Conservation (phyloP, 1,140 invertebrate species). For the Lasaia peninsularis region DNA sequence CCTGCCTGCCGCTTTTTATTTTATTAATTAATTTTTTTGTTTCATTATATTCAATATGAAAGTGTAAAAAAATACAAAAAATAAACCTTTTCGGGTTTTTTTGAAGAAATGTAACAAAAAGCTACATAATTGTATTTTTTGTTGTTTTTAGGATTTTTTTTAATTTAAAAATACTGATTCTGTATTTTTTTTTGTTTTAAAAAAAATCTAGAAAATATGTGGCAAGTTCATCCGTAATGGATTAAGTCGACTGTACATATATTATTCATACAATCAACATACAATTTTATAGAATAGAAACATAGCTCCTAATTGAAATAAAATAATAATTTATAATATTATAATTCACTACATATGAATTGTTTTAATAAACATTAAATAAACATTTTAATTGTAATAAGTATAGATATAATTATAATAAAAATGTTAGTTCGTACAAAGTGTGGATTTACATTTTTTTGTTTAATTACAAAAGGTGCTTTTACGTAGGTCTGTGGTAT, state of each 20-base stretch:
- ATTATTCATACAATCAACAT: background rate
- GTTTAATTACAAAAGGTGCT: background rate
- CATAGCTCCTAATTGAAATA: background rate
- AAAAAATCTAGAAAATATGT: background rate
- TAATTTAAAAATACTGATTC: too few species aligned
- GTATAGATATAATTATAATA: conserved; percentile 2
- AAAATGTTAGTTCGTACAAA: conserved; percentile 30
- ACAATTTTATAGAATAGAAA: background rate
- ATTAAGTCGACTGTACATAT: background rate
- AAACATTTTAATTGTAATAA: too few species aligned
- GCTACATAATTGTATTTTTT: too few species aligned
- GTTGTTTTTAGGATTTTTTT: too few species aligned
- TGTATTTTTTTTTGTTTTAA: too few species aligned
- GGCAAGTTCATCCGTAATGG: background rate
- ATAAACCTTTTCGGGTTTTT: too few species aligned
- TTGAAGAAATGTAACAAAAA: too few species aligned
- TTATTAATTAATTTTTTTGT: too few species aligned
- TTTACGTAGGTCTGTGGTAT: too few species aligned
- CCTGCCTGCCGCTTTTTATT: too few species aligned
- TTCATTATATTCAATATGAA: too few species aligned
- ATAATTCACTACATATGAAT: background rate
- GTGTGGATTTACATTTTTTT: conserved; percentile 30
- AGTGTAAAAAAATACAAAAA: too few species aligned
- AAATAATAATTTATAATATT: background rate
- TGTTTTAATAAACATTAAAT: background rate